Conservation (phyloP, 2,888 invertebrate species). For the Cyrtodaria siliqua region DNA sequence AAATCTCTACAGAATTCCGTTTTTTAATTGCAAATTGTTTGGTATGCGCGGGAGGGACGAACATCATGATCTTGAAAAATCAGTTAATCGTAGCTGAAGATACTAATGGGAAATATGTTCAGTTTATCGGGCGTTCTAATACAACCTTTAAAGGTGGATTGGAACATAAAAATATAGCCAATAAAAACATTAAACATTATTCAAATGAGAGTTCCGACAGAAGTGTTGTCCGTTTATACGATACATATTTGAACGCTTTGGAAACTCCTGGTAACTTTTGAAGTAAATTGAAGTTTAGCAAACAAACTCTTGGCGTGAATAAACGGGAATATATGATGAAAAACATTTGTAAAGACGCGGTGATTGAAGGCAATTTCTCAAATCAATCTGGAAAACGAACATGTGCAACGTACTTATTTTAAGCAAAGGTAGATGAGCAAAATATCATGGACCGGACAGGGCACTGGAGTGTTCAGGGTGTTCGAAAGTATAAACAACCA, state of each 20-base stretch:
- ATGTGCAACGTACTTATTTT: too few species aligned
- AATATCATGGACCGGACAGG: constrained; percentile 2
- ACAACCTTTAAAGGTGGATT: background rate
- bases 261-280: background rate
- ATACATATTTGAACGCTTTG: background rate
- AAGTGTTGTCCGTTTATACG: background rate
- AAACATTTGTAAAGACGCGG: background rate
- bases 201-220: background rate
- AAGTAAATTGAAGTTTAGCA: background rate
- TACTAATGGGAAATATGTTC: background rate
- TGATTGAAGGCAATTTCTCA: background rate
- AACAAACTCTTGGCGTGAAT: background rate
- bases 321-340: too few species aligned
- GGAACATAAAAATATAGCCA: background rate
- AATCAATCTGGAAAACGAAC: background rate
- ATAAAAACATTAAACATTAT: constrained; percentile 1
- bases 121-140: background rate
- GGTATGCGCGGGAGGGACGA: constrained; percentile 2
- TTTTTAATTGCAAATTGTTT: background rate
- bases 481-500: background rate
- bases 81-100: background rate
- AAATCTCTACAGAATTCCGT: background rate
- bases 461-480: constrained; percentile 1
- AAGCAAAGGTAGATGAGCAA: background rate
- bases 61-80: background rate